phyloP scores from a whole-genome alignment of 2,888 invertebrate species.

The Parnassius smintheus region DNA sequence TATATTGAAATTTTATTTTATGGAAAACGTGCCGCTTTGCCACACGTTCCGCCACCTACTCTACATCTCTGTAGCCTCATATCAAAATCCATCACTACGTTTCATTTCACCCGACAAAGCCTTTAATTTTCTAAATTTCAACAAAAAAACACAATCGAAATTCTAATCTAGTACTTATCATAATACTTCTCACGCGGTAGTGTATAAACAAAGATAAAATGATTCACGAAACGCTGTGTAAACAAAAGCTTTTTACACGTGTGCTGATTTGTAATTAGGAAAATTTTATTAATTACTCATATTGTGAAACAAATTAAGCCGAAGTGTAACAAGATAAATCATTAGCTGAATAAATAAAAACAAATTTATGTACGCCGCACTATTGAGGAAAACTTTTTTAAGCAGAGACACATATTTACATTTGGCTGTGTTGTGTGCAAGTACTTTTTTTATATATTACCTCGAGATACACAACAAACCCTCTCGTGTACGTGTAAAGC shows the following conservation, averaged over 20 bases:
- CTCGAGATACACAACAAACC: no score
- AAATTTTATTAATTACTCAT: background rate
- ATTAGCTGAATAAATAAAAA: background rate
- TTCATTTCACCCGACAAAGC: no score
- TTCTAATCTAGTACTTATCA: no score
- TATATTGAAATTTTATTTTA: no score
- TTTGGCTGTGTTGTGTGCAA: background rate
- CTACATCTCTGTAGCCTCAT: no score
- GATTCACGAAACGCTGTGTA: background rate
- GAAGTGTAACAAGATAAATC: slow-evolving; percentile 1
- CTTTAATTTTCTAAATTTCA: no score
- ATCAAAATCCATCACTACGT: no score
- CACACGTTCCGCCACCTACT: no score
- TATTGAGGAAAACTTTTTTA: background rate
- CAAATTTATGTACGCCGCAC: background rate
- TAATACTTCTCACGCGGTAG: no score
- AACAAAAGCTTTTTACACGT: background rate
- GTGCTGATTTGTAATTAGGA: background rate
- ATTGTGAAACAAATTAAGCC: background rate
- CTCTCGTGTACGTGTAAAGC: no score
- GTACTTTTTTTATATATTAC: background rate
- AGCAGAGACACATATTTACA: background rate
- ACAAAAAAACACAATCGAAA: no score
- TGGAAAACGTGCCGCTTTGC: no score
- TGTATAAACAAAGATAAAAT: background rate